Conservation (phyloP, 2,113 vertebrate species). For the Prolemur simus region DNA sequence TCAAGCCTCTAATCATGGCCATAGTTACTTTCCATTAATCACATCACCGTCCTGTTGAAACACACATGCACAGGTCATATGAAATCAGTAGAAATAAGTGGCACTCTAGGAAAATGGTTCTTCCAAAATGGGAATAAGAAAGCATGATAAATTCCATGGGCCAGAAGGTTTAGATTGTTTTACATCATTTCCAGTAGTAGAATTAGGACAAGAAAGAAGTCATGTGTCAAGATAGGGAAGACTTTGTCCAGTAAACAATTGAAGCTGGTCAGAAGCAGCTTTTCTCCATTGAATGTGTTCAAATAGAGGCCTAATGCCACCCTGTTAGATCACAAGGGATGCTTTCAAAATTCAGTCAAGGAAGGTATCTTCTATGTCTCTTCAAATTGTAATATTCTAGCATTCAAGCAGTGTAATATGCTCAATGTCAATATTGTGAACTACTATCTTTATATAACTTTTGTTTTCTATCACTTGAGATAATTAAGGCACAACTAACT, state of each 20-base stretch:
- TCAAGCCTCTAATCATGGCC: neutral
- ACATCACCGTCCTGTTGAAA: neutral
- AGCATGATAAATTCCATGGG: neutral
- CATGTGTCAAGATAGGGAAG: neutral
- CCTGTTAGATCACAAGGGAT: neutral
- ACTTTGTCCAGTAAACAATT: neutral
- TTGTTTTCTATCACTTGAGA: neutral
- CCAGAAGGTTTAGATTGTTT: neutral
- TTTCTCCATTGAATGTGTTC: neutral
- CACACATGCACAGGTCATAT: neutral
- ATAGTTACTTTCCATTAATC: neutral
- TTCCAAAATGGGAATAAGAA: neutral
- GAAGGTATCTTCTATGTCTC: neutral
- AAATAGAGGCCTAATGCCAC: neutral
- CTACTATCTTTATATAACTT: neutral
- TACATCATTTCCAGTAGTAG: neutral
- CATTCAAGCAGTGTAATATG: neutral
- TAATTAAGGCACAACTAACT: neutral
- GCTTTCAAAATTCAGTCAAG: neutral
- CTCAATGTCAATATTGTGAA: neutral
- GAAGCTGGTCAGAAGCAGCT: neutral
- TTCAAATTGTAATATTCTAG: slow-evolving; percentile 14
- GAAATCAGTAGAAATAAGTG: slow-evolving; percentile 1
- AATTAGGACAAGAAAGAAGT: neutral
- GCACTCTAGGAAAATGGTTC: neutral